Evolutionary conservation across 92 coral and sea anemone species (phyloP).

Genomic region (Hydrozoanthus gracilis): DNA sequence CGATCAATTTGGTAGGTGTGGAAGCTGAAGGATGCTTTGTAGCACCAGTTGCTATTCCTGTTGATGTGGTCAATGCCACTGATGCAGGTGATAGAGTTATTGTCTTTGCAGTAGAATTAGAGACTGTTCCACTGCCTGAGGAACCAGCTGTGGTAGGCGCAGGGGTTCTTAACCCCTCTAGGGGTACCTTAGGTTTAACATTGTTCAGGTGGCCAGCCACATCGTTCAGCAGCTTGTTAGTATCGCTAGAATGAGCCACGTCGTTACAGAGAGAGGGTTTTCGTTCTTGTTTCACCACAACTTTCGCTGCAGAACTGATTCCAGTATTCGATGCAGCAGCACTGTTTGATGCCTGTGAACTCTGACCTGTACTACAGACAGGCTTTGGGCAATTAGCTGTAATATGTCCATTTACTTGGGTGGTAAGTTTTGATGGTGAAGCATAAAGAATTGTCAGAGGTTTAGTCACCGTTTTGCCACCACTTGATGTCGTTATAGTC

Average conservation of each 20-base stretch:
- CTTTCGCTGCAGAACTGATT: conserved; percentile 57
- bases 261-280: conserved; percentile 52
- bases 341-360: conserved; percentile 45
- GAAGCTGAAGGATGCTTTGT: conserved; percentile 68
- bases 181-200: conserved; percentile 71
- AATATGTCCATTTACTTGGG: conserved; percentile 92
- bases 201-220: conserved; percentile 81
- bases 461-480: conserved; percentile 97
- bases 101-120: conserved; percentile 60
- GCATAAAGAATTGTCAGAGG: conserved; percentile 98
- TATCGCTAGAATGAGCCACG: conserved; percentile 66
- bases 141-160: conserved; percentile 54
- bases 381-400: conserved; percentile 40
- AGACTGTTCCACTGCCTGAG: conserved; percentile 53
- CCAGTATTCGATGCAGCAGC: conserved; percentile 67
- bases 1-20: conserved; percentile 92
- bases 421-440: conserved; percentile 92
- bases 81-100: conserved; percentile 50
- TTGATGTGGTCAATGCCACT: conserved; percentile 38
- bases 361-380: conserved; percentile 27
- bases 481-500: conserved; percentile 95
- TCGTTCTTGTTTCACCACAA: conserved; percentile 79
- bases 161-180: conserved; percentile 67
- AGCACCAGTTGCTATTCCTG: conserved; percentile 57
- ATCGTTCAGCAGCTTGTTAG: conserved; percentile 78